Base-by-base conservation (phyloP, 2,888 invertebrate species). In the Syrphus vitripennis region DNA sequence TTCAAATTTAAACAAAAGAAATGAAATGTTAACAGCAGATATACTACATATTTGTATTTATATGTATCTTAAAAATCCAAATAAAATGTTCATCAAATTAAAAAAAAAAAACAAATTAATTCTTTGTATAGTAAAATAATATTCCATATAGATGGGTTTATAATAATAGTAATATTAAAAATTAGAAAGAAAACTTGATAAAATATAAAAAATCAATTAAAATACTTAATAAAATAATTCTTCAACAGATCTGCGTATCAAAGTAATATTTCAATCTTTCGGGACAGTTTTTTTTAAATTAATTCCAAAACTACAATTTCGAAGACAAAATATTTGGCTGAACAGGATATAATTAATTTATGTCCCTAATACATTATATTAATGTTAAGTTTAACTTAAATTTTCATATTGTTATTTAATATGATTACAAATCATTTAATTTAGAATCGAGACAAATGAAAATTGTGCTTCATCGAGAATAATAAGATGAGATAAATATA, bases 241-340 rank as follows among this genome's bases (percentile, higher is more conserved):
- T 69, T 40, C 21, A 63, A 72, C 9, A 48, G 3, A n/a, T 45
- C 14, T 57, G 19, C 2, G 26, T 40, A 5, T 26, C 24, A 12
- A 24, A 31, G n/a, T 12, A 31, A 21, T 31, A 24, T 55, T 26
- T 31, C 16, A 16, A 70, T 63, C 74, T 65, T 65, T 45, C 14
- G 57, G 34, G 40, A 34, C 45, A 76, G 71, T 70, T 57, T 9
- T 67, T 21, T 65, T 48, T 19, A 9, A 34, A 34, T 45, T 34
- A 42, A 26, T 16, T 63, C 63, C 48, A 45, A 67, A 67, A 67
- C 34, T 50, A 31, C 50, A 50, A 67, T 67, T 65, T 57, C 50
- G 71, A 69, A 80, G 71, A 80, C 76, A 65, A 59, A 53, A 12
- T 34, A 76, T 75, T 84, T 67, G 45, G 40, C 70, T 71, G 37